A percentile compares a stretch with the other conserved stretches of the same genome.
These are phyloP conservation scores for Teleiodes luculella DNA, from an alignment of 2,888 invertebrate species.

Conservation along the genomic window DNA sequence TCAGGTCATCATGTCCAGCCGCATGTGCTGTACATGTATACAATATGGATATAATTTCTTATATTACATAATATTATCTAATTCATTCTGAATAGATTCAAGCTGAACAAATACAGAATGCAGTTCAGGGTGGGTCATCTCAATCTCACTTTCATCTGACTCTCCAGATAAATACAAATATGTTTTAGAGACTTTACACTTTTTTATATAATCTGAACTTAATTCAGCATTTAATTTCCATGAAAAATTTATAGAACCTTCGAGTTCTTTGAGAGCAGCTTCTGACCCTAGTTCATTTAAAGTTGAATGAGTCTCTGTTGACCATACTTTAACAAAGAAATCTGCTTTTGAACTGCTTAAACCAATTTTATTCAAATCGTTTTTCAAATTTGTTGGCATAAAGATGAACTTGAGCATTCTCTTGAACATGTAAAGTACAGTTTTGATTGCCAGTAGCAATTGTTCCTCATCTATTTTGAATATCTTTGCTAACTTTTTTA, in stretches of 20 bases:
- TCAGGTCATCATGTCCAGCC: too few species aligned
- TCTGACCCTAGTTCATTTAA: slow-evolving; percentile 50
- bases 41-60: neutral
- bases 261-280: slow-evolving; percentile 34
- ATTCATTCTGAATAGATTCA: slow-evolving; percentile 66
- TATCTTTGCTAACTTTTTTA: slow-evolving; percentile 55
- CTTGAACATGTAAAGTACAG: slow-evolving; percentile 57
- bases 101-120: slow-evolving; percentile 64
- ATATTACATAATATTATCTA: slow-evolving; percentile 52
- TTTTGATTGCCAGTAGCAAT: slow-evolving; percentile 54
- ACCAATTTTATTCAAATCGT: slow-evolving; percentile 51
- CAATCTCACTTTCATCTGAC: slow-evolving; percentile 48
- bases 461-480: slow-evolving; percentile 54
- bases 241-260: slow-evolving; percentile 45
- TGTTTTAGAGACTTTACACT: slow-evolving; percentile 61
- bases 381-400: slow-evolving; percentile 62
- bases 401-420: slow-evolving; percentile 61
- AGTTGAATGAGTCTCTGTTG: slow-evolving; percentile 54
- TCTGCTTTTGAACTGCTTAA: slow-evolving; percentile 56
- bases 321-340: slow-evolving; percentile 62
- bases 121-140: slow-evolving; percentile 62
- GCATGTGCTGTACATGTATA: too few species aligned
- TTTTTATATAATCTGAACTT: slow-evolving; percentile 62
- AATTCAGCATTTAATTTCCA: slow-evolving; percentile 68
- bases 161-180: slow-evolving; percentile 46